Conservation (phyloP, 2,888 invertebrate genomes). For the Piscicola geometra region DNA sequence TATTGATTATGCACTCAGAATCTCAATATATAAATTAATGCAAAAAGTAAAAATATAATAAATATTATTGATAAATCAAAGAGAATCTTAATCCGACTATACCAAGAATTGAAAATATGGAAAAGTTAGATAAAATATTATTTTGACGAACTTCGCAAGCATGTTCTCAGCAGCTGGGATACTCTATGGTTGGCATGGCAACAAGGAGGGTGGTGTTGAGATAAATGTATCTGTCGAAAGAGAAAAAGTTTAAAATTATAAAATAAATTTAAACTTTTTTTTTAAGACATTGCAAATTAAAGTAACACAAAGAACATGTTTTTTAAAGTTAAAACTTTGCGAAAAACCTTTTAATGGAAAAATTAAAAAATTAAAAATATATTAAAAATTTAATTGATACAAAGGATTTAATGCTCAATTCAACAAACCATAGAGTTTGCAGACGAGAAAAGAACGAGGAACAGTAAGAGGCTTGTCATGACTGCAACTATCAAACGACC, state of each 20-base stretch:
- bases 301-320: too few species aligned
- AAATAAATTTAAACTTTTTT: too few species aligned
- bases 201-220: not conserved
- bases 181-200: not conserved
- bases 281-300: too few species aligned
- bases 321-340: too few species aligned
- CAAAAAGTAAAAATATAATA: too few species aligned
- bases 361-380: not conserved
- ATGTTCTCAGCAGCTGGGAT: not conserved
- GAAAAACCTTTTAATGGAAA: not conserved
- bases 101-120: too few species aligned
- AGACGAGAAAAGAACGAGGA: not conserved
- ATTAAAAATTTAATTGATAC: not conserved
- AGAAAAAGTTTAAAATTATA: not conserved
- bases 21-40: too few species aligned
- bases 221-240: not conserved
- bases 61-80: too few species aligned
- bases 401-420: too few species aligned
- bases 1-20: too few species aligned
- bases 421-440: not conserved
- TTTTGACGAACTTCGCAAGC: not conserved
- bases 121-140: not conserved
- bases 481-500: not conserved
- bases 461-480: not conserved
- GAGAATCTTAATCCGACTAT: too few species aligned